Conservation (phyloP, 1,140 invertebrate genomes). For the Brachystomella parvula region DNA sequence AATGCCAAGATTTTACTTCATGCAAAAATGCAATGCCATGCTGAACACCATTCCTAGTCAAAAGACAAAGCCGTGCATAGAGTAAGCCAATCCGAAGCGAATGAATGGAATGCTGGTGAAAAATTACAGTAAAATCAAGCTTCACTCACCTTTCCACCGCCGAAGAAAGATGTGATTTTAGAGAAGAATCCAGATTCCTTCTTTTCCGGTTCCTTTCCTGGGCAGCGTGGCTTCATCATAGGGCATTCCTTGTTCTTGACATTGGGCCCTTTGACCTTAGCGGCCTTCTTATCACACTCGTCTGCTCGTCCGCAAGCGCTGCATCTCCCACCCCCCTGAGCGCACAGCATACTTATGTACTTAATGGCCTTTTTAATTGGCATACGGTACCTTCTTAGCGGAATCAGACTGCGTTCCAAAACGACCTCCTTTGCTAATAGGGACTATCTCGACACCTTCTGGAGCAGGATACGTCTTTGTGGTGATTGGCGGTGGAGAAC, state of each 20-base stretch:
- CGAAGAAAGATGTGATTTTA: constrained; percentile 2
- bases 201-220: background rate
- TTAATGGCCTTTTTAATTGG: too few species aligned
- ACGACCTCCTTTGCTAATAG: background rate
- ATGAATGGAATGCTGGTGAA: too few species aligned
- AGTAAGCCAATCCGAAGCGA: too few species aligned
- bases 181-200: constrained; percentile 7
- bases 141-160: too few species aligned
- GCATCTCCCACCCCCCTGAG: background rate
- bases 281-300: background rate
- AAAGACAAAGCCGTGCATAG: too few species aligned
- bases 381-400: too few species aligned
- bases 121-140: too few species aligned
- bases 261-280: background rate
- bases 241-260: constrained; percentile 6
- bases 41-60: too few species aligned
- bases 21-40: too few species aligned
- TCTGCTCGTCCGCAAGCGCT: background rate
- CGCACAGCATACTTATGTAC: too few species aligned
- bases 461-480: constrained; percentile 1
- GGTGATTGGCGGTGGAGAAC: background rate
- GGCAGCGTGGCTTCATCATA: background rate
- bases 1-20: too few species aligned
- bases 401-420: background rate
- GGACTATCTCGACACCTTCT: background rate